These are phyloP conservation scores for Ranitomeya variabilis DNA, from an alignment of 2,113 vertebrate genomes.

Conservation along the genomic window DNA sequence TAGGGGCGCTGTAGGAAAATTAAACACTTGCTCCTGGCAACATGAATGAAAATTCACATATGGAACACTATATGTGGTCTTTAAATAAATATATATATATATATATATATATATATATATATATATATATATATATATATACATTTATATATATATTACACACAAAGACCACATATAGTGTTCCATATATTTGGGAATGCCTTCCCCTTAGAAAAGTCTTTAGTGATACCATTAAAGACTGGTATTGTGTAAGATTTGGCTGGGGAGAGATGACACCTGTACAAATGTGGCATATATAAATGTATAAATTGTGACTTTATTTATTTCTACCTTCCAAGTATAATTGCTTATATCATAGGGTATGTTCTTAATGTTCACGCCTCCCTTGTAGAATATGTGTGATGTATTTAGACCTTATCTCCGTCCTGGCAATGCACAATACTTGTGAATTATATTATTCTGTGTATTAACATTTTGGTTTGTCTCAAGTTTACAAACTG, in stretches of 20 bases:
- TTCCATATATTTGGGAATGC: no score
- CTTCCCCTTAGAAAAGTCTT: not conserved
- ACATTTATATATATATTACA: no score
- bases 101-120: no score
- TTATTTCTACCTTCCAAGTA: not conserved
- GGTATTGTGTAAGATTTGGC: not conserved
- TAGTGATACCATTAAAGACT: not conserved
- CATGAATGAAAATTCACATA: no score
- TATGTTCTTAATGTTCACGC: not conserved
- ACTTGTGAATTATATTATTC: constrained; percentile 12
- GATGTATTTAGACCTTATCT: not conserved
- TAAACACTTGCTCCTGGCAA: not conserved
- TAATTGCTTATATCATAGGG: not conserved
- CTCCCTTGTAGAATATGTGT: not conserved
- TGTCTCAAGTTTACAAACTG: constrained; percentile 19
- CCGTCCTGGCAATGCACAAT: not conserved
- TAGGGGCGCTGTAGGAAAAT: not conserved
- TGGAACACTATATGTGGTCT: no score
- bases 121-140: no score
- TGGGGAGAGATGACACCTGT: not conserved
- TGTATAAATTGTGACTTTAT: not conserved
- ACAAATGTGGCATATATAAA: not conserved
- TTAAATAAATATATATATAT: no score
- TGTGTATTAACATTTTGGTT: not conserved
- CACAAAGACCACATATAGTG: no score